Evolutionary conservation across 2,797 vertebrate species (phyloP).

Genomic region (Manis javanica): DNA sequence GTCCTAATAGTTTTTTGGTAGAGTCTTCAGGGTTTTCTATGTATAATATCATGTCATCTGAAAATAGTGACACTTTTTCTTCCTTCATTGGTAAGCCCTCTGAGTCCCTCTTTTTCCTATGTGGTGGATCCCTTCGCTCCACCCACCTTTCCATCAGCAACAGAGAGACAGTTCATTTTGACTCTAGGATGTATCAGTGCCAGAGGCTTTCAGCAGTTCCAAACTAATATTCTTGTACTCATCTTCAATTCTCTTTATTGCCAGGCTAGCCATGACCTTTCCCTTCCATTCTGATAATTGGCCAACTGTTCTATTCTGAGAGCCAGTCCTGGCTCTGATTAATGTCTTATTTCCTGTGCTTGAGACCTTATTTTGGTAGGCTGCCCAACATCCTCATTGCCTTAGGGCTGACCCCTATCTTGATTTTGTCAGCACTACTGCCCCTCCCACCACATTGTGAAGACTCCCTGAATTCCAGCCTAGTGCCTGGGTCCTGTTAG

Average conservation of each 20-base stretch:
- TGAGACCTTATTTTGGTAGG: conserved; percentile 58
- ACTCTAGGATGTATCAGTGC: conserved; percentile 13
- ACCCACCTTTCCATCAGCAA: neutral
- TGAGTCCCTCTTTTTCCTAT: neutral
- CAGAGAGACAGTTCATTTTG: conserved; percentile 39
- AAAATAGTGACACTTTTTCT: no score
- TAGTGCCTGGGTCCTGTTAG: neutral
- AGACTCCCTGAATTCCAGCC: neutral
- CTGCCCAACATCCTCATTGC: conserved; percentile 22
- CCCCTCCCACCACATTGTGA: neutral
- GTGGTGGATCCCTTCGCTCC: neutral
- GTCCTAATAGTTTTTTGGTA: no score
- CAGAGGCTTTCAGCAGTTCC: conserved; percentile 55
- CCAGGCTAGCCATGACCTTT: conserved; percentile 53
- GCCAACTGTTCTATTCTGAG: conserved; percentile 57
- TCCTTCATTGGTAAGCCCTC: neutral
- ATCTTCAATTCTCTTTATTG: conserved; percentile 58
- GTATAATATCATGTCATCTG: no score
- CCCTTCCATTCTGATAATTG: conserved; percentile 63
- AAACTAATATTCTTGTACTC: conserved; percentile 46
- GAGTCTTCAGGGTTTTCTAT: no score
- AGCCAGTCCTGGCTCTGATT: conserved; percentile 68
- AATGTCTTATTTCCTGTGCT: conserved; percentile 61
- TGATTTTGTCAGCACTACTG: conserved; percentile 45
- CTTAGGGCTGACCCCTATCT: neutral